These are phyloP conservation scores for Lates japonicus DNA, from an alignment of 2,797 vertebrate species.

Conservation along the genomic window DNA sequence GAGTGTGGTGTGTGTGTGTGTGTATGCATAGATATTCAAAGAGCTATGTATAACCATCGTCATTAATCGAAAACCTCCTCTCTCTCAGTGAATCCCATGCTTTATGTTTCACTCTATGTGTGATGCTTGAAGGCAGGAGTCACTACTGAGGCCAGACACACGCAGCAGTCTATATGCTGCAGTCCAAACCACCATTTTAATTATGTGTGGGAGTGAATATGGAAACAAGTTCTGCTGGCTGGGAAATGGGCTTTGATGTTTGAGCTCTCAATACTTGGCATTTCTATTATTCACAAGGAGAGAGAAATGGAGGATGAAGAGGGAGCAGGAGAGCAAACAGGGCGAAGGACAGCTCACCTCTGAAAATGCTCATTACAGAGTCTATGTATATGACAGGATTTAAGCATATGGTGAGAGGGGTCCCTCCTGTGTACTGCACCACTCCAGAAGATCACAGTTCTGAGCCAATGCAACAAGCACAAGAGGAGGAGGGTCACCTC, in stretches of 20 bases:
- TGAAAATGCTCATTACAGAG: constrained; percentile 26
- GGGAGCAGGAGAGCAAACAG: constrained; percentile 54
- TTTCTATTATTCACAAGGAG: constrained; percentile 85
- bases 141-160: constrained; percentile 63
- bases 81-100: constrained; percentile 68
- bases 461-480: not conserved
- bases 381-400: constrained; percentile 4
- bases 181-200: constrained; percentile 83
- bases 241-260: constrained; percentile 85
- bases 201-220: constrained; percentile 83
- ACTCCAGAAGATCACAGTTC: not conserved
- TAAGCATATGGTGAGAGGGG: constrained; percentile 4
- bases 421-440: not conserved
- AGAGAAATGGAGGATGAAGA: constrained; percentile 54
- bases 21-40: constrained; percentile 48
- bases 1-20: constrained; percentile 1
- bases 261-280: constrained; percentile 81
- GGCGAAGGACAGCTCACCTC: constrained; percentile 18
- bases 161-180: constrained; percentile 57
- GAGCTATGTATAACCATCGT: constrained; percentile 73
- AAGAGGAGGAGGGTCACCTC: not conserved
- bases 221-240: constrained; percentile 83
- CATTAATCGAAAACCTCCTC: constrained; percentile 78
- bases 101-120: constrained; percentile 72
- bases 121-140: constrained; percentile 42